Conservation (phyloP, 2,888 invertebrate genomes). For the Andrena hattorfiana region DNA sequence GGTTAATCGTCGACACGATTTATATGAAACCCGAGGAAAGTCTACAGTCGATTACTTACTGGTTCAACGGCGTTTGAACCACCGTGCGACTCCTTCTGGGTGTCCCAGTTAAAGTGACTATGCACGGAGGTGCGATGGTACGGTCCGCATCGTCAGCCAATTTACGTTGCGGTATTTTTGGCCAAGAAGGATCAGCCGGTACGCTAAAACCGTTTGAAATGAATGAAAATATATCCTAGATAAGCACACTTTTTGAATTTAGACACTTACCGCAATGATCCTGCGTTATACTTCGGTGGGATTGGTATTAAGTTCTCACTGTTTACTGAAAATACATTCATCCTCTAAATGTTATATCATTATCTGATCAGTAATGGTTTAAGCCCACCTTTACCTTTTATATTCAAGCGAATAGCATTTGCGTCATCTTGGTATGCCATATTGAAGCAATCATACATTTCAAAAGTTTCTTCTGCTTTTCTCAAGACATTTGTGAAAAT, state of each 20-base stretch:
- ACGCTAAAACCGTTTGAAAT: constrained; percentile 69
- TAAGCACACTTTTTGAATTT: not conserved
- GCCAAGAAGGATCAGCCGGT: constrained; percentile 82
- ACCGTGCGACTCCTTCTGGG: constrained; percentile 76
- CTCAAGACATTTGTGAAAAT: constrained; percentile 41
- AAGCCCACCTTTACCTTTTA: constrained; percentile 73
- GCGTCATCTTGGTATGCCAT: constrained; percentile 78
- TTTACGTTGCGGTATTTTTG: constrained; percentile 81
- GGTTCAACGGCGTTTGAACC: constrained; percentile 68
- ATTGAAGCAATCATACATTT: constrained; percentile 74
- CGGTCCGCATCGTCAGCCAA: constrained; percentile 70
- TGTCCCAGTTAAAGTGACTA: constrained; percentile 75
- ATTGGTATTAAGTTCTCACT: constrained; percentile 76
- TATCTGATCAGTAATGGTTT: not conserved
- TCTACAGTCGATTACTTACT: constrained; percentile 64
- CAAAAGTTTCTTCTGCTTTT: constrained; percentile 47
- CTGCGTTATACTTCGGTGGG: constrained; percentile 72
- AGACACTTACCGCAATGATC: constrained; percentile 76
- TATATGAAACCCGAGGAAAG: not conserved
- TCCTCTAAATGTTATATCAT: constrained; percentile 16
- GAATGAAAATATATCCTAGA: not conserved
- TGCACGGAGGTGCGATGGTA: constrained; percentile 76
- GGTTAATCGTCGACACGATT: not conserved
- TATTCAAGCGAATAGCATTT: constrained; percentile 75
- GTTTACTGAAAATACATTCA: constrained; percentile 73